Conservation (phyloP, 2,888 invertebrate genomes). For the Epicampocera succincta region DNA sequence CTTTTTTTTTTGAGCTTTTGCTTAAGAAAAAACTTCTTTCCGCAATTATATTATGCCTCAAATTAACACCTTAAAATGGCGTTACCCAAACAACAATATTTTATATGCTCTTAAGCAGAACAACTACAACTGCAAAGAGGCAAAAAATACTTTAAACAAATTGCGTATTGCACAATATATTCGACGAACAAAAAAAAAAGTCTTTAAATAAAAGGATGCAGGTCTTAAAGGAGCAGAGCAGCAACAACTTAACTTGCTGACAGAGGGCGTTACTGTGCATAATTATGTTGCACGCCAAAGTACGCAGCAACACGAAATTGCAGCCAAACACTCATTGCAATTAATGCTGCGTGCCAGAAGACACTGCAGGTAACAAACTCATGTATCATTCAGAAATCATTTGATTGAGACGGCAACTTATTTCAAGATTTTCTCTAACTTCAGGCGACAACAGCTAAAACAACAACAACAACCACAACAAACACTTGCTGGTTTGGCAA, state of each 20-base stretch:
- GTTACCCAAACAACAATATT: constrained; percentile 23
- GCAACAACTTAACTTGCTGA: constrained; percentile 72
- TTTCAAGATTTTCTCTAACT: constrained; percentile 4
- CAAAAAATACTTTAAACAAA: constrained; percentile 35
- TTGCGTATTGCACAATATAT: constrained; percentile 24
- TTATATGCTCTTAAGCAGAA: constrained; percentile 19
- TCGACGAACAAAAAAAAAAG: background rate
- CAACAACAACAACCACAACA: background rate
- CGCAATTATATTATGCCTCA: constrained; percentile 30
- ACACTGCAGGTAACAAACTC: constrained; percentile 75
- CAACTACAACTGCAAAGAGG: background rate
- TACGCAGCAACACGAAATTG: constrained; percentile 3
- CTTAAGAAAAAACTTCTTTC: background rate
- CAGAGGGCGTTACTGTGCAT: constrained; percentile 79
- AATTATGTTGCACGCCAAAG: constrained; percentile 75
- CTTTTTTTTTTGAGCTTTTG: no score
- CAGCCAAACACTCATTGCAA: constrained; percentile 54
- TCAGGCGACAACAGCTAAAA: background rate
- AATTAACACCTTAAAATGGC: constrained; percentile 56
- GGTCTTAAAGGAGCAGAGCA: constrained; percentile 1
- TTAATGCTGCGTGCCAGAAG: constrained; percentile 6
- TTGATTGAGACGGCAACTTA: constrained; percentile 37
- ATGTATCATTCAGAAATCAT: constrained; percentile 74
- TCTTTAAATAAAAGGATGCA: constrained; percentile 24
- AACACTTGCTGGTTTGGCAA: no score